Conservation (phyloP, 2,113 vertebrate genomes). For the Rhodinocichla rosea region DNA sequence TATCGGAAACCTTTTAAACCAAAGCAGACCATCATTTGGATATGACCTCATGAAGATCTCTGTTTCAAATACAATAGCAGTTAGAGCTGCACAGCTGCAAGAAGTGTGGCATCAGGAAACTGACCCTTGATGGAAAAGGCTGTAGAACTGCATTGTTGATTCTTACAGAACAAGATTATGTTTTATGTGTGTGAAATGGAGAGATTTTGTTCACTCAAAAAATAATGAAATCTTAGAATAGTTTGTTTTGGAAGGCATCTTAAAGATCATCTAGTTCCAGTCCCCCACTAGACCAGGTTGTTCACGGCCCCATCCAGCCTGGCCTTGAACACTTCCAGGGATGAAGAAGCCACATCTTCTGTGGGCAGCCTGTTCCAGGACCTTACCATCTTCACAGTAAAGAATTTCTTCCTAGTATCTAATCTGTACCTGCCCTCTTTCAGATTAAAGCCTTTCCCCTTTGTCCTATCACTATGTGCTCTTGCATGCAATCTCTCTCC, state of each 20-base stretch:
- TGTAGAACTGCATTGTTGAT: neutral
- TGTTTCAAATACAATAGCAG: neutral
- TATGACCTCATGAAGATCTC: rapidly evolving
- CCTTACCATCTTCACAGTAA: neutral
- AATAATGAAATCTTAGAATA: neutral
- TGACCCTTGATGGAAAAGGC: neutral
- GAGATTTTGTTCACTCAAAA: neutral
- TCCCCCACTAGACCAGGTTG: neutral
- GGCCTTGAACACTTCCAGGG: too few relatives aligned
- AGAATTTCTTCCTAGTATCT: neutral
- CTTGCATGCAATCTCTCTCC: neutral
- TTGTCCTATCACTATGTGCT: neutral
- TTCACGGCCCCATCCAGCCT: neutral
- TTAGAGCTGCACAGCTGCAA: neutral
- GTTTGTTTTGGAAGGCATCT: neutral
- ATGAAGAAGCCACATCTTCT: neutral
- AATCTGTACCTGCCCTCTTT: neutral
- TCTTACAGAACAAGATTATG: neutral
- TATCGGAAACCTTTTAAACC: neutral
- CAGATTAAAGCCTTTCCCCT: neutral
- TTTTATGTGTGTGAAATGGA: neutral
- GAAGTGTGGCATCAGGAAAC: neutral
- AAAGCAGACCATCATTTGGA: neutral
- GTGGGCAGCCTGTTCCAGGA: neutral
- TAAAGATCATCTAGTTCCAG: neutral